Percentiles rank a stretch among this genome's conserved stretches.
phyloP scores from a whole-genome alignment of 2,113 vertebrate genomes.

The Polypterus bichir region DNA sequence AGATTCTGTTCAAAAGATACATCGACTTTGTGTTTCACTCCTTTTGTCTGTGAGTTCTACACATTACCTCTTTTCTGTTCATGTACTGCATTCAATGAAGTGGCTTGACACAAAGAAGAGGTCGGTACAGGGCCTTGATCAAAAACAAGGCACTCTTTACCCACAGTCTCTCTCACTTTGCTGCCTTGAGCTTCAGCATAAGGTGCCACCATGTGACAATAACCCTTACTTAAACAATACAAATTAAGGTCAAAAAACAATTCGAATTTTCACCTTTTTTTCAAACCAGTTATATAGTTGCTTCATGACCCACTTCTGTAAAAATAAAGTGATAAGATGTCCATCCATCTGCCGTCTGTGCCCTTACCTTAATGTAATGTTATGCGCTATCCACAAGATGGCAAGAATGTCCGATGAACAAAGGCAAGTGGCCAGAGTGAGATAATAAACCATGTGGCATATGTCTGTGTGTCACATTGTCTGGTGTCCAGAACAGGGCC shows the following conservation, averaged over 20 bases:
- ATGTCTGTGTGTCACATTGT: too few species aligned
- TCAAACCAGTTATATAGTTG: too few species aligned
- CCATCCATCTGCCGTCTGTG: too few species aligned
- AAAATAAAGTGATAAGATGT: too few species aligned
- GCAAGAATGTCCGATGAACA: too few species aligned
- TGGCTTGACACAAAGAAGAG: conserved; percentile 29
- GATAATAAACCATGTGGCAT: too few species aligned
- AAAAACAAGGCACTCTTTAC: conserved; percentile 30
- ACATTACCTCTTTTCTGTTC: conserved; percentile 26
- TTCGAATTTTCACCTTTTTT: too few species aligned
- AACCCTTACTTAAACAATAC: conserved; percentile 3
- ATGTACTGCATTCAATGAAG: conserved; percentile 5
- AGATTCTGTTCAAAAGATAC: conserved; percentile 30
- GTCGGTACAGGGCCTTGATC: conserved; percentile 35
- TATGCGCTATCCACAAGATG: too few species aligned
- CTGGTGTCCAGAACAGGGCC: too few species aligned
- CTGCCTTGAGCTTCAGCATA: conserved; percentile 21
- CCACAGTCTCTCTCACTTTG: conserved; percentile 19
- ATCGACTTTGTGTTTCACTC: conserved; percentile 26
- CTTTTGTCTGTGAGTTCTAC: conserved; percentile 31
- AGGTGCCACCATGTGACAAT: neutral
- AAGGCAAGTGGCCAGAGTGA: too few species aligned
- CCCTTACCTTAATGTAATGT: too few species aligned
- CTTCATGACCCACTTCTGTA: too few species aligned
- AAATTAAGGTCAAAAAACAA: neutral